Evolutionary conservation across 2,797 vertebrate species (phyloP).

Genomic region (Galaxias olidus): DNA sequence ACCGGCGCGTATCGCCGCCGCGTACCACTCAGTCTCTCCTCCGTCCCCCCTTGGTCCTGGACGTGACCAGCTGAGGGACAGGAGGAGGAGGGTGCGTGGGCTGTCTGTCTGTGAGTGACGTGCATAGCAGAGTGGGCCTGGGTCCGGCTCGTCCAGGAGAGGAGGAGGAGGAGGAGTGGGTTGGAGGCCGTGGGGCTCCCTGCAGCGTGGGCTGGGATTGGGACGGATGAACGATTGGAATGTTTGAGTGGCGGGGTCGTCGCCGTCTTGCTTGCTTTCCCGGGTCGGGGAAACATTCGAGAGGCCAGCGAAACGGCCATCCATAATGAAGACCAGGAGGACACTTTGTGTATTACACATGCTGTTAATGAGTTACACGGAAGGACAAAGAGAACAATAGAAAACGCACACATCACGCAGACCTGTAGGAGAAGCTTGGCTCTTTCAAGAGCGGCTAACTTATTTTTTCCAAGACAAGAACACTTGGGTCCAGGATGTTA

Average conservation of each 20-base stretch:
- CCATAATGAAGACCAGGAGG: constrained; percentile 23
- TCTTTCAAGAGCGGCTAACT: background rate
- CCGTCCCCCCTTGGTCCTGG: no score
- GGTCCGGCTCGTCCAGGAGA: constrained; percentile 40
- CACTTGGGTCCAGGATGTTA: constrained; percentile 20
- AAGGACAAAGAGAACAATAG: constrained; percentile 14
- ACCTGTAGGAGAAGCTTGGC: constrained; percentile 8
- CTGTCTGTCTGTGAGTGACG: constrained; percentile 66
- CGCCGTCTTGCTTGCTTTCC: no score
- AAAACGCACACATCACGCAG: constrained; percentile 12
- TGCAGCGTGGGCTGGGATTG: no score
- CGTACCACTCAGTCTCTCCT: no score
- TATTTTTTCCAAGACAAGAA: background rate
- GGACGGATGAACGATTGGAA: constrained; percentile 13
- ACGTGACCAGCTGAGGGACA: no score
- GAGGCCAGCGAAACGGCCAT: constrained; percentile 10
- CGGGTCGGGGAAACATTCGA: no score
- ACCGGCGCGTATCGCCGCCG: no score
- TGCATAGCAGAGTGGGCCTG: constrained; percentile 50
- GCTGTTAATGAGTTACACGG: constrained; percentile 28
- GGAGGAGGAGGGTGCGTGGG: constrained; percentile 42
- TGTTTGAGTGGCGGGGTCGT: constrained; percentile 18
- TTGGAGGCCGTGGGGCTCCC: no score
- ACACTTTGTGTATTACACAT: constrained; percentile 19
- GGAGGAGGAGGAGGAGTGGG: no score